Base-by-base conservation (phyloP, 1,140 invertebrate genomes). In the Parapsyche elsis region DNA sequence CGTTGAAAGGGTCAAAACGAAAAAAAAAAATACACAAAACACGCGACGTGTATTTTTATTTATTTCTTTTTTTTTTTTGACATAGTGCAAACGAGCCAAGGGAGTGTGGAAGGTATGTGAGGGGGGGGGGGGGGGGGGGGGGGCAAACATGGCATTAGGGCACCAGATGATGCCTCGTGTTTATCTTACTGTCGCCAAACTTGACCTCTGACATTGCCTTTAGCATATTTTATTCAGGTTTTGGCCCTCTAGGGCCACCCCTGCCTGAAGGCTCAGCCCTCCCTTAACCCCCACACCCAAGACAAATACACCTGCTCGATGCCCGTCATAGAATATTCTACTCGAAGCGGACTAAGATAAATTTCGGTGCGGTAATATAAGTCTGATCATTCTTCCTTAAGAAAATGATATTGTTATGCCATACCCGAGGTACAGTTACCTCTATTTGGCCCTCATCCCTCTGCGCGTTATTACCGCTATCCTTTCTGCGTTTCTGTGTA, bases 291-390 rank as follows among this genome's bases (percentile, higher is more conserved):
- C 21, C 16, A 5, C 53, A 46, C 16, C 10, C 49, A 53, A 61
- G 59, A 24, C 59, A 61, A 67, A 67, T 24, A 26, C 64, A 67
- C 24, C 24, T 30, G 23, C 10, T 24, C 64, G 64, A 23, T 14
- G 64, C 23, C 59, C n/a, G 59, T 67, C 64, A 23, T 67, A 67
- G 64, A 67, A 67, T 67, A 67, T 67, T 67, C 64, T 67, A 67
- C 21, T 53, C 49, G 10, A 26, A 26, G 9, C 21, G 64, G 23
- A 23, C 64, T 24, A 24, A 19, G 64, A 67, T 67, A 67, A 67
- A 67, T 67, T 67, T 67, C 24, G 64, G 10, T 19, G 64, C 23
- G 19, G 64, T 24, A 67, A 67, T 67, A 67, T 67, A 67, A 67
- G 64, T 67, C 64, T 24, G 21, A 67, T 67, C 64, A 30, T 67